phyloP scores from a whole-genome alignment of 2,797 vertebrate genomes.

The Borostomias antarcticus region DNA sequence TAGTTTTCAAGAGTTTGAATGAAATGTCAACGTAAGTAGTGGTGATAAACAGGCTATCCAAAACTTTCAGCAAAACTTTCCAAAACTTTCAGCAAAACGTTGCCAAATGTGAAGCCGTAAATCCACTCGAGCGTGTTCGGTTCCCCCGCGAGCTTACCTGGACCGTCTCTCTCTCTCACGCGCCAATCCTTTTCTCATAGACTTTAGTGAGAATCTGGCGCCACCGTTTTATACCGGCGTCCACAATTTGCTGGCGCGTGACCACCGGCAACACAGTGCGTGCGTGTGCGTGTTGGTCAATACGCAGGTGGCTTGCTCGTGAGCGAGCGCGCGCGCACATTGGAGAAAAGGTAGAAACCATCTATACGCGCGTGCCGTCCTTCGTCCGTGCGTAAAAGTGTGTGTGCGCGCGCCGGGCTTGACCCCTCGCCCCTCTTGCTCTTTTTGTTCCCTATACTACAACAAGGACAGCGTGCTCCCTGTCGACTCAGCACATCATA shows the following conservation, averaged over 20 bases:
- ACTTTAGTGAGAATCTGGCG: slow-evolving; percentile 60
- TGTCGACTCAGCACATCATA: slow-evolving; percentile 70
- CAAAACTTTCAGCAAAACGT: neutral
- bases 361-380: neutral
- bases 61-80: neutral
- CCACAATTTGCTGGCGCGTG: slow-evolving; percentile 36
- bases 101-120: neutral
- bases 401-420: slow-evolving; percentile 9
- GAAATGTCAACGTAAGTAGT: neutral
- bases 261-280: slow-evolving; percentile 21
- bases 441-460: slow-evolving; percentile 40
- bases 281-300: slow-evolving; percentile 30
- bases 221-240: slow-evolving; percentile 64
- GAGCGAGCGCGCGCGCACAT: neutral
- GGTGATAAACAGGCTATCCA: neutral
- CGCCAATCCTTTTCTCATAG: slow-evolving; percentile 44
- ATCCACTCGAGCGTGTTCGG: neutral
- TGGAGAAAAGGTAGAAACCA: too few species aligned
- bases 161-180: slow-evolving; percentile 32
- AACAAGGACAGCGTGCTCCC: slow-evolving; percentile 31
- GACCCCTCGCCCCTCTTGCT: slow-evolving; percentile 6
- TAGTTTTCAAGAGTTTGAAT: neutral
- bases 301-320: neutral
- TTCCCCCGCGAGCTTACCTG: slow-evolving; percentile 52
- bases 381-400: slow-evolving; percentile 11